Conservation (phyloP, 2,888 invertebrate genomes). For the Thumatha senex region DNA sequence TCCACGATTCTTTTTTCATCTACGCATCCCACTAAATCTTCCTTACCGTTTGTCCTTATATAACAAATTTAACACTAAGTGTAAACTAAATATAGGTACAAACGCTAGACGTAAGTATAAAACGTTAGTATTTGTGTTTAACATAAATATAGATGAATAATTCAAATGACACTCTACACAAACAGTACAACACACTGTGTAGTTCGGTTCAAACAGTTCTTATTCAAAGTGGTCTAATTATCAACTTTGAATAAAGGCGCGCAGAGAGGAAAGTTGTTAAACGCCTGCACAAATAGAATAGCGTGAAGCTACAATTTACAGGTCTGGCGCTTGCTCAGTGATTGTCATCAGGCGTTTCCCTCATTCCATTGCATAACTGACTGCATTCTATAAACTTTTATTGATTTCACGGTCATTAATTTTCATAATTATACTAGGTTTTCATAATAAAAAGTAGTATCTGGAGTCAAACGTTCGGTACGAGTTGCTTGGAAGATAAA, state of each 20-base stretch:
- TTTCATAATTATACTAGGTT: conserved; percentile 28
- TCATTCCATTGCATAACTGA: conserved; percentile 39
- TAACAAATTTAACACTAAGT: no score
- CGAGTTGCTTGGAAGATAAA: conserved; percentile 13
- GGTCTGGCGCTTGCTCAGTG: conserved; percentile 24
- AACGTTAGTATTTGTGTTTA: no score
- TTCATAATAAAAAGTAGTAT: conserved; percentile 4
- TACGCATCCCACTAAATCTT: no score
- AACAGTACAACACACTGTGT: no score
- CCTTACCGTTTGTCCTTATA: no score
- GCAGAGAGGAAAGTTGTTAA: conserved; percentile 38
- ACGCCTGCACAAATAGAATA: conserved; percentile 53
- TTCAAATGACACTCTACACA: neutral
- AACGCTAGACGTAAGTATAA: no score
- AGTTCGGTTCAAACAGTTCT: neutral
- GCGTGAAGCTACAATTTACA: conserved; percentile 43
- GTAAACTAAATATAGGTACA: no score
- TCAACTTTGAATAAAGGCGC: conserved; percentile 24
- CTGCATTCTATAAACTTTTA: conserved; percentile 43
- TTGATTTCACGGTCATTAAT: conserved; percentile 59
- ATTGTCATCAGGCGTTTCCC: conserved; percentile 41
- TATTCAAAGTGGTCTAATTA: conserved; percentile 15
- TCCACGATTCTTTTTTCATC: no score
- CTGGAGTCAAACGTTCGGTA: neutral
- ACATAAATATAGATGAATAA: no score